Base-by-base conservation (phyloP, 1,140 invertebrate species). In the Pteromalus puparum region DNA sequence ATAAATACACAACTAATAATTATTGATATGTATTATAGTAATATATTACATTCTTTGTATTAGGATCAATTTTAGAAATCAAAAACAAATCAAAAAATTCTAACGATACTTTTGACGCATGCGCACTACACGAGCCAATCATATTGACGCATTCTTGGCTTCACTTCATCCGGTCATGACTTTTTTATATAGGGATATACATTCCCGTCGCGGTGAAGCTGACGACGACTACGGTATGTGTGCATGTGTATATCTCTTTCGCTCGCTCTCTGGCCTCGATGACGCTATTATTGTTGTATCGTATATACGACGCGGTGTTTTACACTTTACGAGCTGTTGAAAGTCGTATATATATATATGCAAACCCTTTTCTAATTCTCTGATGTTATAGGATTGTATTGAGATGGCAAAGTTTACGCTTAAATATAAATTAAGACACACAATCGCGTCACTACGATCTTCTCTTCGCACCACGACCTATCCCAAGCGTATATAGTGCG, bases 221-320 rank as follows among this genome's bases (percentile, higher is more conserved):
- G 70, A 38, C 13, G 72, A 13, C 34, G 0, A 18, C 15, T 26
- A 18, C 18, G 4, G n/a, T 46, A 46, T 28, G 34, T 67, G 9
- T 42, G n/a, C n/a, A 12, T 10, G 2, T 38, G 4, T 28, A 1
- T 38, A 12, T 80, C 3, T 68, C 3, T 68, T 1, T 68, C 67
- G 6, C 46, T 48, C 46, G 7, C 13, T 70, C 28, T 72, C 68
- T 72, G 68, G 68, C 24, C 34, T 34, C 21, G 26, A 21, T 61
- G 68, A 81, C 46, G 46, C 68, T 70, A 70, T 80, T 80, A 80
- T 80, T 80, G 53, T 80, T 80, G 15, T 70, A 80, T 80, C 30
- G 30, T 34, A 34, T 72, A 28, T 15, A 48, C 65, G 67, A 61
- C 24, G 30, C 30, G 24, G 70, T 38, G 21, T 70, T 80, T 70